Evolutionary conservation across 2,113 vertebrate species (phyloP), one percentile per base, ranked within the genome.

Genomic region (Beaufortia kweichowensis): DNA sequence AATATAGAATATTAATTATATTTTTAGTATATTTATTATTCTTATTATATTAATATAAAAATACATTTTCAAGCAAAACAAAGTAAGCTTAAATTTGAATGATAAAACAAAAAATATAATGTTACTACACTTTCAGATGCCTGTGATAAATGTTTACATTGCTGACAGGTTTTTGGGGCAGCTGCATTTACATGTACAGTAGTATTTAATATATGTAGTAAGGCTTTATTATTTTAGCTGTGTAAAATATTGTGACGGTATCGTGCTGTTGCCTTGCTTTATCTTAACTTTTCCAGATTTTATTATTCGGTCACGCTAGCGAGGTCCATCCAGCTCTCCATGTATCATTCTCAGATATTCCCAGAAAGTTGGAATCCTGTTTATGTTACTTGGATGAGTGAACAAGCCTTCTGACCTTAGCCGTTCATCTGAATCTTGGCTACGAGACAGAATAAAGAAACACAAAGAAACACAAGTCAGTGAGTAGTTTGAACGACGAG

Each of bases 351-450:
- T 39, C 35, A 39, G 26, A 43, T 23, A 67, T 48, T 67, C 64
- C 28, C 41, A 48, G 63, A 28, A 66, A 43, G 14, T 46, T 67
- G 8, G 2, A 66, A 48, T 67, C 41, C 46, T 67, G 41, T 67
- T 67, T 67, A 29, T 48, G 6, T 67, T 48, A 67, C 64, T 67
- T 0, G 41, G 24, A 48, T 67, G 41, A 67, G 41, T 48, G 64
- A 66, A 3, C 8, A 46, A 67, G 24, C 64, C 24, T 66, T 48
- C 41, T 66, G 64, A 66, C 62, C 62, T 43, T 43, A 12, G 23
- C 63, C 15, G 63, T 65, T 9, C 8, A 29, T 67, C 56, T 14
- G 56, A 41, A 14, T 60, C 56, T 73, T 74, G 56, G 70, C 55
- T 46, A 55, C 15, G 8, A 46, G 24, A 61, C 24, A 0, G 57